These are phyloP conservation scores for Lepidocolaptes lacrymiger DNA, from an alignment of 2,797 vertebrate species.

Conservation along the genomic window DNA sequence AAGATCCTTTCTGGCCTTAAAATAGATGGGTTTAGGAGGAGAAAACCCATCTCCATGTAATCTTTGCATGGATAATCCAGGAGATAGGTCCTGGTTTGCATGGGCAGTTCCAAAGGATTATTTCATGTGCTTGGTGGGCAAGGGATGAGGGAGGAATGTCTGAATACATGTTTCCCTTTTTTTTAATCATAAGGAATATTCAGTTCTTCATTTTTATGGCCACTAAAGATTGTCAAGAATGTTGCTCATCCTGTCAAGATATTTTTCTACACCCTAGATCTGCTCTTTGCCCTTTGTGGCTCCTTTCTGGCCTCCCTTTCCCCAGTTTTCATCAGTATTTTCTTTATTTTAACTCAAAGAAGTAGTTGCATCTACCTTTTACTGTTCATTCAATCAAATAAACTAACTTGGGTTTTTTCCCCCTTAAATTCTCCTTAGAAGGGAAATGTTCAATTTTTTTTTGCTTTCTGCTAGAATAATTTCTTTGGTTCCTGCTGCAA, in stretches of 20 bases:
- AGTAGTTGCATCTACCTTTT: neutral
- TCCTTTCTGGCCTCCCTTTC: neutral
- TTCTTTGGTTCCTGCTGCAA: neutral
- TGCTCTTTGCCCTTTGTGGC: neutral
- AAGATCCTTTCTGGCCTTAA: neutral
- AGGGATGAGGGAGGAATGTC: neutral
- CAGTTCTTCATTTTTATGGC: neutral
- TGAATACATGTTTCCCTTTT: neutral
- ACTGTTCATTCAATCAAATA: neutral
- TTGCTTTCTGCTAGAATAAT: neutral
- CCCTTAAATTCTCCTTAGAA: neutral
- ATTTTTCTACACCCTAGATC: neutral
- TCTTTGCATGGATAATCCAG: neutral
- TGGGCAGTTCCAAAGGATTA: neutral
- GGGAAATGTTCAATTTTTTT: no score
- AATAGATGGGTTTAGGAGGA: neutral
- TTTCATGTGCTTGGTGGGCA: neutral
- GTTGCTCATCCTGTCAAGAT: neutral
- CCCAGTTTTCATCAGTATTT: neutral
- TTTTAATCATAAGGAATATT: neutral
- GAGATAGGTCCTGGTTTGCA: neutral
- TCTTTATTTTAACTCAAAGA: neutral
- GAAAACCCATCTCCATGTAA: neutral
- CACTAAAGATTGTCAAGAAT: neutral
- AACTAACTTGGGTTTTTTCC: no score